These are phyloP conservation scores for Myoxocephalus aenaeus DNA, from an alignment of 2,797 vertebrate genomes.

Conservation along the genomic window DNA sequence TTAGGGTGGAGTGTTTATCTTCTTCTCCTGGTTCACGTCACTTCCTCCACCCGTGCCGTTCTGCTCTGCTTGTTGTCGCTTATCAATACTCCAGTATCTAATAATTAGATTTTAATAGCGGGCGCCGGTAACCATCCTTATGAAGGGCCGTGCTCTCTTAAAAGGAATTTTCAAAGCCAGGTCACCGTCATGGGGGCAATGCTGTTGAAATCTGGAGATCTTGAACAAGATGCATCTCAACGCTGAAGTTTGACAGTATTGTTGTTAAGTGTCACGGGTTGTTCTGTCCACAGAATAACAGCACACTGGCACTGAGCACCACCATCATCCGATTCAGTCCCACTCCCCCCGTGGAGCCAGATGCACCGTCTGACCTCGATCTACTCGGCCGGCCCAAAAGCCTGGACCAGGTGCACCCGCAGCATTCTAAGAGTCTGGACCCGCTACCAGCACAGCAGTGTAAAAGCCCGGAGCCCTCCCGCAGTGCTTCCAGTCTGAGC, in stretches of 20 bases:
- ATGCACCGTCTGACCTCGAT: conserved; percentile 53
- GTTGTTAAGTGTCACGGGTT: background rate
- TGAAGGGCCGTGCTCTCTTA: background rate
- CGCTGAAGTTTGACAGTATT: background rate
- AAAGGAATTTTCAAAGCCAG: background rate
- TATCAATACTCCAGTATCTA: no score
- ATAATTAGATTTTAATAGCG: no score
- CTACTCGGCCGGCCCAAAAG: conserved; percentile 28
- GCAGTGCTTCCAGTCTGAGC: conserved; percentile 56
- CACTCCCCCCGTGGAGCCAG: conserved; percentile 81
- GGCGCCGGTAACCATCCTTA: background rate
- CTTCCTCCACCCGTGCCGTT: no score
- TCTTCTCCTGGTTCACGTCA: no score
- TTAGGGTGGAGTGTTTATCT: no score
- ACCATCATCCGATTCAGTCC: conserved; percentile 93
- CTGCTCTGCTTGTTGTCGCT: no score
- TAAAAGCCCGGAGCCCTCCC: conserved; percentile 58
- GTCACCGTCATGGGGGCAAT: background rate
- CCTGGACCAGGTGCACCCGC: conserved; percentile 53
- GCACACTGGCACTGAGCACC: conserved; percentile 88
- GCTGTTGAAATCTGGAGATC: background rate
- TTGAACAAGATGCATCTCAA: no score
- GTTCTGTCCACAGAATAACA: conserved; percentile 81
- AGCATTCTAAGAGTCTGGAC: conserved; percentile 75
- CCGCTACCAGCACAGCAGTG: conserved; percentile 56